These are phyloP conservation scores for Psephotus haematonotus DNA, from an alignment of 2,113 vertebrate species.

Conservation along the genomic window DNA sequence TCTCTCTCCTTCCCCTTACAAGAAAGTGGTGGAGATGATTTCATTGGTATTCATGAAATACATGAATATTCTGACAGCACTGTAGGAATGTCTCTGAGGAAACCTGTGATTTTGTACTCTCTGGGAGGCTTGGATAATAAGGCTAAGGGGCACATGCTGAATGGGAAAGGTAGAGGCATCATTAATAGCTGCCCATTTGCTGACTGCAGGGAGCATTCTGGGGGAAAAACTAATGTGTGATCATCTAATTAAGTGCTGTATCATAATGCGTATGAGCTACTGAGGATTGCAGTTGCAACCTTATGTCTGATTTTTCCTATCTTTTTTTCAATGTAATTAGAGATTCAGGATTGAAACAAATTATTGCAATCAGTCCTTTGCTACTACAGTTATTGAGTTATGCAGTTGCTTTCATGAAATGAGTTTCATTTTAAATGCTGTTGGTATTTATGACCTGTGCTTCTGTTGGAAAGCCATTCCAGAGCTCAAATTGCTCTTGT, in stretches of 20 bases:
- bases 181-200: background rate
- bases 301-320: background rate
- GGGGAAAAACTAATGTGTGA: background rate
- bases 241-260: background rate
- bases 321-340: background rate
- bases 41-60: background rate
- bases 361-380: background rate
- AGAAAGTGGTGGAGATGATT: background rate
- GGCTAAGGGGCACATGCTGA: background rate
- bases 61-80: background rate
- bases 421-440: background rate
- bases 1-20: background rate
- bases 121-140: background rate
- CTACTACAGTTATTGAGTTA: background rate
- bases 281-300: background rate
- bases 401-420: background rate
- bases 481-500: background rate
- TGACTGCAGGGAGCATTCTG: background rate
- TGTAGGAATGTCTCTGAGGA: conserved; percentile 1
- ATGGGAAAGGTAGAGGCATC: background rate
- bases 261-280: background rate
- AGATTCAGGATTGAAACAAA: background rate
- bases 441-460: background rate
- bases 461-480: background rate
- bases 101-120: background rate